Percentiles rank a stretch among this genome's conserved stretches.
Evolutionary conservation across 2,888 invertebrate species (phyloP).

Genomic region (Platyscelio sp.): DNA sequence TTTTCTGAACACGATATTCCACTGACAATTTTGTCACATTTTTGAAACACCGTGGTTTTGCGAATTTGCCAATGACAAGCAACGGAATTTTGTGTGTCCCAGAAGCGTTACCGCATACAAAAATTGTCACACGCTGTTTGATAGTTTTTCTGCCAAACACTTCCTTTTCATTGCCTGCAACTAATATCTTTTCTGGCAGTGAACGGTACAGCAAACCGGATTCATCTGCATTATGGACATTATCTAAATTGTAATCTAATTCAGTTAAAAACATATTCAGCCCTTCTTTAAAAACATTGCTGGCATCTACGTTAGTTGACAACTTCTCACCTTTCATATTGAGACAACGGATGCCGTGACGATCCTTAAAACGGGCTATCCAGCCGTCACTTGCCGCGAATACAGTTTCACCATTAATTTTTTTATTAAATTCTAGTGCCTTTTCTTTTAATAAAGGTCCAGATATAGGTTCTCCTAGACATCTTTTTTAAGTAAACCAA

Average conservation of each 20-base stretch:
- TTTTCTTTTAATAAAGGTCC: not conserved
- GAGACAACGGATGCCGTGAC: not conserved
- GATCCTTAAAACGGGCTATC: not conserved
- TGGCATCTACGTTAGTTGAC: not conserved
- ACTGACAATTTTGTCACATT: constrained; percentile 2
- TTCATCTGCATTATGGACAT: constrained; percentile 42
- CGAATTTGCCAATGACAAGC: constrained; percentile 59
- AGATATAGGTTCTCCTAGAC: constrained; percentile 11
- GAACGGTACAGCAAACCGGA: constrained; percentile 7
- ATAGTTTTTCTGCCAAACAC: not conserved
- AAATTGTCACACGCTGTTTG: constrained; percentile 56
- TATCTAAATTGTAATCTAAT: constrained; percentile 17
- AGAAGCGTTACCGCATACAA: constrained; percentile 75
- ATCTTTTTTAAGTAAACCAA: constrained; percentile 31
- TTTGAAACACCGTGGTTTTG: constrained; percentile 10
- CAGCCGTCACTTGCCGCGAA: constrained; percentile 25
- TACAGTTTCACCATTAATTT: constrained; percentile 12
- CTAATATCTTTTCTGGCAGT: constrained; percentile 20
- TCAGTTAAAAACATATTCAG: constrained; percentile 6
- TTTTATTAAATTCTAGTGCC: not conserved
- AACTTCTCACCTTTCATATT: constrained; percentile 17
- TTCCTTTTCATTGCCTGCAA: constrained; percentile 16
- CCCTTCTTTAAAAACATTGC: not conserved
- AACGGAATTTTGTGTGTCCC: constrained; percentile 24
- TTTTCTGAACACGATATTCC: constrained; percentile 1